Evolutionary conservation across 2,888 invertebrate genomes (phyloP).

Genomic region (Scaptomyza flava): DNA sequence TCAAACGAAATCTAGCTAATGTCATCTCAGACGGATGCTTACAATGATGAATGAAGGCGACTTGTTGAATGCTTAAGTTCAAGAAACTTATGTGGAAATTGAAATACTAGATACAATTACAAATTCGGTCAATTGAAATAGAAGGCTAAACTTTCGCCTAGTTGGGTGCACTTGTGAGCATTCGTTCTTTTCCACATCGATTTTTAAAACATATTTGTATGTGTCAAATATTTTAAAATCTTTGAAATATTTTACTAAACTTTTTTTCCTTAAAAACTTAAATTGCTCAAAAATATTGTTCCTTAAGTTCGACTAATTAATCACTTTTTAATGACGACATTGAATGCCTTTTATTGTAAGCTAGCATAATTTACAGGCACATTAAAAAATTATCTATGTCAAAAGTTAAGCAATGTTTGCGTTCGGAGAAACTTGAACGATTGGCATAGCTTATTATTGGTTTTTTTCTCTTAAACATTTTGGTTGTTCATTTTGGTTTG

Average conservation of each 20-base stretch:
- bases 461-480: slow-evolving; percentile 10
- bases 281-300: too few species aligned
- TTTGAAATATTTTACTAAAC: neutral
- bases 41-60: slow-evolving; percentile 2
- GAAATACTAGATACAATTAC: neutral
- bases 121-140: neutral
- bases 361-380: slow-evolving; percentile 9
- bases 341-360: neutral
- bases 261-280: too few species aligned
- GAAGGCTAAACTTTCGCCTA: neutral
- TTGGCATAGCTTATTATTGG: slow-evolving; percentile 34
- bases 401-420: slow-evolving; percentile 3
- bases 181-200: too few species aligned
- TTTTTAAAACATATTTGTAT: neutral
- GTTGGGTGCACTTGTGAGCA: neutral
- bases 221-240: too few species aligned
- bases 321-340: neutral
- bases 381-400: slow-evolving; percentile 10
- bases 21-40: neutral
- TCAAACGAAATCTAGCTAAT: neutral
- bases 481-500: slow-evolving; percentile 3
- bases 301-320: too few species aligned
- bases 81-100: neutral
- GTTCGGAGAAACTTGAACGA: slow-evolving; percentile 16
- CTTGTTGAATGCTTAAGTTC: slow-evolving; percentile 38